phyloP scores from a whole-genome alignment of 1,140 invertebrate genomes.

The Leptinotarsa texana region DNA sequence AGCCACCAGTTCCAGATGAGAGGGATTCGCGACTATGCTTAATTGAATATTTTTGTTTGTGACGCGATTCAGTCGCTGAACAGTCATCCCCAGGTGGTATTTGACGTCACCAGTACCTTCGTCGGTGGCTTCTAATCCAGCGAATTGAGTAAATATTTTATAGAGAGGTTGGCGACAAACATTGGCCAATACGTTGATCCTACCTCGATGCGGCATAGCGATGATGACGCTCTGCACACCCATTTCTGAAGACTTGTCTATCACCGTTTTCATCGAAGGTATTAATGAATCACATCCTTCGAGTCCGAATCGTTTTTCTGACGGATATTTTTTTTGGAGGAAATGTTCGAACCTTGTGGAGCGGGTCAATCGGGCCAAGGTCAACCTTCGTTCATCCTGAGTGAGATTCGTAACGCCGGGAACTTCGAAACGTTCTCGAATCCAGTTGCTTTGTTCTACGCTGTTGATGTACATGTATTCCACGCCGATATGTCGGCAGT shows the following conservation, averaged over 20 bases:
- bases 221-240: slow-evolving; percentile 84
- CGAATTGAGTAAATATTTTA: slow-evolving; percentile 87
- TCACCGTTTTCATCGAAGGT: slow-evolving; percentile 82
- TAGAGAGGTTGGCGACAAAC: slow-evolving; percentile 84
- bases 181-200: slow-evolving; percentile 88
- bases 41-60: slow-evolving; percentile 82
- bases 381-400: slow-evolving; percentile 85
- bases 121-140: slow-evolving; percentile 75
- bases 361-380: slow-evolving; percentile 84
- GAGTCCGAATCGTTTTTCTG: slow-evolving; percentile 90
- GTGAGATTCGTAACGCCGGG: slow-evolving; percentile 87
- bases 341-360: slow-evolving; percentile 84
- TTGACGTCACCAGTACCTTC: slow-evolving; percentile 93
- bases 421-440: slow-evolving; percentile 91
- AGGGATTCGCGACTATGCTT: slow-evolving; percentile 86
- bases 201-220: slow-evolving; percentile 92
- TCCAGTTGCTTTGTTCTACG: slow-evolving; percentile 96
- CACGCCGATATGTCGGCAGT: slow-evolving; percentile 88
- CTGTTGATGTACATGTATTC: slow-evolving; percentile 99
- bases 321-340: slow-evolving; percentile 84
- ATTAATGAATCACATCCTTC: slow-evolving; percentile 92
- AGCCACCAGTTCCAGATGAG: slow-evolving; percentile 87
- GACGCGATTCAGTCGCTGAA: slow-evolving; percentile 66
- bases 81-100: slow-evolving; percentile 83
- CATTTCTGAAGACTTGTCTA: slow-evolving; percentile 76